phyloP scores from a whole-genome alignment of 2,113 vertebrate genomes.

The Amphiprion percula region DNA sequence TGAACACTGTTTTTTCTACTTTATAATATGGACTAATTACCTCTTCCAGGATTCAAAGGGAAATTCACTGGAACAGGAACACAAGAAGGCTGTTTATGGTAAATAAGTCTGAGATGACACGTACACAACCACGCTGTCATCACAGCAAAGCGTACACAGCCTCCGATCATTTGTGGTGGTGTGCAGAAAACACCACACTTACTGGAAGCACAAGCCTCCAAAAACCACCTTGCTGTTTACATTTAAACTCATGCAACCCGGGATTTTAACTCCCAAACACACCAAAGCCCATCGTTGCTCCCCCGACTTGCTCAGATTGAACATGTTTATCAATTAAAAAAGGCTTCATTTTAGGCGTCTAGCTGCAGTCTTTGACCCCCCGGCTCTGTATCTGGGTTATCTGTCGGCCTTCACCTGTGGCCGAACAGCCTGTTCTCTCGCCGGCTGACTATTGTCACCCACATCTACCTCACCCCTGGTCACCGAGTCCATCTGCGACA shows the following conservation, averaged over 20 bases:
- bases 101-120: no score
- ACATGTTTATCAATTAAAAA: not conserved
- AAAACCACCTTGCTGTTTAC: no score
- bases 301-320: not conserved
- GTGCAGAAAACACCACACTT: no score
- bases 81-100: no score
- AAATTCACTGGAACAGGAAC: not conserved
- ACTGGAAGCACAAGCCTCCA: no score
- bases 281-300: not conserved
- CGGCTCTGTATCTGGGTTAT: constrained; percentile 39
- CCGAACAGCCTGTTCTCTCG: constrained; percentile 67
- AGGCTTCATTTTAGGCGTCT: not conserved
- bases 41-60: not conserved
- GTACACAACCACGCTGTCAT: no score
- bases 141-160: no score
- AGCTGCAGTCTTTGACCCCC: constrained; percentile 27
- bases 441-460: constrained; percentile 46
- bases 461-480: constrained; percentile 46
- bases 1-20: no score
- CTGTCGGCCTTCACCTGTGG: constrained; percentile 69
- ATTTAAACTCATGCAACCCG: no score
- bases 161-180: no score
- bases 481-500: constrained; percentile 61
- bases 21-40: no score
- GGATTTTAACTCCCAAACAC: not conserved